Conservation (phyloP, 2,113 vertebrate genomes). For the Progne subis region DNA sequence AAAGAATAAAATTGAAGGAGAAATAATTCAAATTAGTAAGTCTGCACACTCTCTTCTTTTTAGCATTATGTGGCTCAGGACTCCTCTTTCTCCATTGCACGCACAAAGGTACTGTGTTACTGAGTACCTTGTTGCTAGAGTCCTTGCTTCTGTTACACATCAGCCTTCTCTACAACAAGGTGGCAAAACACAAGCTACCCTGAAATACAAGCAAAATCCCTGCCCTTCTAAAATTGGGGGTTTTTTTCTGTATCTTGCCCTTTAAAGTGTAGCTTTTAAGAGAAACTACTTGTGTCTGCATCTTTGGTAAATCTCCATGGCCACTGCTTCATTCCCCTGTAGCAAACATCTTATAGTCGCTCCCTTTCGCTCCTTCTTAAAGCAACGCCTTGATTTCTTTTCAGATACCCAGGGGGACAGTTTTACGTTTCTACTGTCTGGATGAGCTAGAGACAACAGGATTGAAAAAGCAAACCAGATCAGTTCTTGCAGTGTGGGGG, state of each 20-base stretch:
- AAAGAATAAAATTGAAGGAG: neutral
- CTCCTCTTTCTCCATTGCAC: neutral
- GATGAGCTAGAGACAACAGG: neutral
- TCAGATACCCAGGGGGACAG: neutral
- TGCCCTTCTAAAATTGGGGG: neutral
- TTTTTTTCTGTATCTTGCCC: neutral
- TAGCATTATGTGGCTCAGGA: neutral
- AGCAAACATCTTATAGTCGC: neutral
- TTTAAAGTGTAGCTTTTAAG: neutral
- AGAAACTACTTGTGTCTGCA: neutral
- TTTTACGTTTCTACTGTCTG: neutral
- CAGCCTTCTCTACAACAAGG: neutral
- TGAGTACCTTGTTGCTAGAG: neutral
- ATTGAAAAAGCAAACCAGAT: neutral
- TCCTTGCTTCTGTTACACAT: neutral
- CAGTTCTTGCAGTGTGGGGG: neutral
- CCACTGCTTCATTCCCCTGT: neutral
- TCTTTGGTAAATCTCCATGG: neutral
- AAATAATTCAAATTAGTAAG: neutral
- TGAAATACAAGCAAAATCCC: neutral
- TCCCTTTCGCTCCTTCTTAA: neutral
- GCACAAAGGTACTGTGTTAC: neutral
- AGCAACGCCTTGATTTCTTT: neutral
- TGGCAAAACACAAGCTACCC: neutral
- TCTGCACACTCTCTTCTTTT: neutral